Evolutionary conservation across 2,113 vertebrate species (phyloP).

Genomic region (Hydropotes inermis): DNA sequence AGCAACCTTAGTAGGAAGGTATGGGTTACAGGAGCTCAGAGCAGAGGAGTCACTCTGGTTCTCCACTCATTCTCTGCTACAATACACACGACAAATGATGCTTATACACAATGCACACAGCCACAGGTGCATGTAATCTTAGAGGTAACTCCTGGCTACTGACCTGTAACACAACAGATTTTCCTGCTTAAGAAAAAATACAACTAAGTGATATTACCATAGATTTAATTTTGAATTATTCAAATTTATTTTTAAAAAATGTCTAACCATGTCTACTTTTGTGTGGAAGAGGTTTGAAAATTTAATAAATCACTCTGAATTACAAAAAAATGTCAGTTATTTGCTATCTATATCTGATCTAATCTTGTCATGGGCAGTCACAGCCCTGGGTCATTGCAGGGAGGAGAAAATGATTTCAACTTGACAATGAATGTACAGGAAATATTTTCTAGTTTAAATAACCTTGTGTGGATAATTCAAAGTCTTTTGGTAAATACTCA

Average conservation of each 20-base stretch:
- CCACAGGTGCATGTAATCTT: neutral
- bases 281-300: neutral
- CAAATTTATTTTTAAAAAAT: neutral
- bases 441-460: neutral
- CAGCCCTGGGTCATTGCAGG: neutral
- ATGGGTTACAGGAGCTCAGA: neutral
- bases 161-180: neutral
- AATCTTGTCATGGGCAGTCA: neutral
- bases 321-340: neutral
- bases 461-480: neutral
- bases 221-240: neutral
- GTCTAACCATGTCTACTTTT: neutral
- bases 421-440: neutral
- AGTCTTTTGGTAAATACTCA: constrained; percentile 1
- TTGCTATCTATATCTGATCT: neutral
- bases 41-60: neutral
- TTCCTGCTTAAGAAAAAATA: constrained; percentile 10
- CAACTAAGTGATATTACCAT: neutral
- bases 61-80: neutral
- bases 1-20: neutral
- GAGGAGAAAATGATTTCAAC: neutral
- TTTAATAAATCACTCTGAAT: neutral
- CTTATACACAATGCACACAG: neutral
- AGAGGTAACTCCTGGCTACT: neutral
- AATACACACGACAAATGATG: neutral